Conservation (phyloP, 2,113 vertebrate genomes). For the Collichthys lucidus region DNA sequence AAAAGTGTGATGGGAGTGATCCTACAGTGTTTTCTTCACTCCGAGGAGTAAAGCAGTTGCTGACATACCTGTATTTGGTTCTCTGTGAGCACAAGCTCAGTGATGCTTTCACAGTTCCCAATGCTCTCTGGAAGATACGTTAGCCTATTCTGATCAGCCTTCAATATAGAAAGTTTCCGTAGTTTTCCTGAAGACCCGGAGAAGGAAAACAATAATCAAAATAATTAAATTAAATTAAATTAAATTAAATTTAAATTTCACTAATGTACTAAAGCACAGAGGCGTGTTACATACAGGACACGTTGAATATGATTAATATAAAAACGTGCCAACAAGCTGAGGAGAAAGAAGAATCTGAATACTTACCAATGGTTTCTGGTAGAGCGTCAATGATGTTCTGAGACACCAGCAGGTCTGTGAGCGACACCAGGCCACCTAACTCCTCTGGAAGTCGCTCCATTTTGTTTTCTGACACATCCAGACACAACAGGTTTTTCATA, state of each 20-base stretch:
- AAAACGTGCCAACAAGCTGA: background rate
- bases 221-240: too few relatives aligned
- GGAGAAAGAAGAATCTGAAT: background rate
- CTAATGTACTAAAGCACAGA: too few relatives aligned
- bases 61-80: slow-evolving; percentile 92
- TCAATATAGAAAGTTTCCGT: slow-evolving; percentile 93
- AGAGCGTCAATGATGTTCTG: slow-evolving; percentile 93
- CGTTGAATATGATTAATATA: background rate
- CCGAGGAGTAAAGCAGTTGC: background rate
- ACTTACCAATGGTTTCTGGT: slow-evolving; percentile 94
- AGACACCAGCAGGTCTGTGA: slow-evolving; percentile 95
- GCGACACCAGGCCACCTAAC: slow-evolving; percentile 88
- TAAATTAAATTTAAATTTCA: too few relatives aligned
- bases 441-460: slow-evolving; percentile 95
- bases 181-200: slow-evolving; percentile 87
- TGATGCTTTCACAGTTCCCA: slow-evolving; percentile 95
- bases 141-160: slow-evolving; percentile 96
- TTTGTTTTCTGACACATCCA: slow-evolving; percentile 98
- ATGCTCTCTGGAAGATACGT: slow-evolving; percentile 91
- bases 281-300: too few relatives aligned
- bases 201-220: background rate
- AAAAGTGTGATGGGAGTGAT: background rate
- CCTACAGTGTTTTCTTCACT: background rate
- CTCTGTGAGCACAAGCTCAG: slow-evolving; percentile 96
- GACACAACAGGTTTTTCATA: slow-evolving; percentile 94